Percentiles rank a stretch among this genome's conserved stretches.
These are phyloP conservation scores for Rotaria sp. DNA, from an alignment of 2,888 invertebrate species.

Conservation along the genomic window DNA sequence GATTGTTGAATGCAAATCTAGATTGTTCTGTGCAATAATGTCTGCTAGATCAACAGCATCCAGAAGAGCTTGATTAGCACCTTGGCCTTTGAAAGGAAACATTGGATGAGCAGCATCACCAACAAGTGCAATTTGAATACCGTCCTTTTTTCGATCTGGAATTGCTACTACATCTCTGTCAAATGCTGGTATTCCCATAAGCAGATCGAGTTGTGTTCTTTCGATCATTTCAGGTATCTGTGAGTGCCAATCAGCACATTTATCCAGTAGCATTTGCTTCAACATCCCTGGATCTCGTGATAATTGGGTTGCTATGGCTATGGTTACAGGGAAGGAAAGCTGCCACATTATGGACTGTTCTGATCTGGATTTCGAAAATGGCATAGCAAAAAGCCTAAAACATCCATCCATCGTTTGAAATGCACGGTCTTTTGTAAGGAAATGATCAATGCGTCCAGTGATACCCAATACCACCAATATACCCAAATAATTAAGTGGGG, in stretches of 20 bases:
- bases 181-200: constrained; percentile 2
- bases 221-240: neutral
- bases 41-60: neutral
- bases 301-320: neutral
- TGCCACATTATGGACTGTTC: neutral
- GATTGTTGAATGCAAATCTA: neutral
- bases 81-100: neutral
- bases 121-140: neutral
- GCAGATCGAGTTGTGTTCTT: neutral
- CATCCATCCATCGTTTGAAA: constrained; percentile 5
- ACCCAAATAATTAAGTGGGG: neutral
- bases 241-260: neutral
- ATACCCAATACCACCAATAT: neutral
- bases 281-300: neutral
- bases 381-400: neutral
- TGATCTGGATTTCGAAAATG: neutral
- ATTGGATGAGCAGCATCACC: constrained; percentile 9
- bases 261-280: neutral
- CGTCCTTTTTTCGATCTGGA: neutral
- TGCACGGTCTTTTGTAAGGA: neutral
- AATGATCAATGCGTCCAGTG: neutral
- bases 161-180: neutral
- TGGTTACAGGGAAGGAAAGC: neutral
- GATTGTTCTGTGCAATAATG: neutral
- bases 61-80: neutral